phyloP scores from a whole-genome alignment of 37 sponge, comb jelly and placozoan genomes.

The Eunapius fragilis region DNA sequence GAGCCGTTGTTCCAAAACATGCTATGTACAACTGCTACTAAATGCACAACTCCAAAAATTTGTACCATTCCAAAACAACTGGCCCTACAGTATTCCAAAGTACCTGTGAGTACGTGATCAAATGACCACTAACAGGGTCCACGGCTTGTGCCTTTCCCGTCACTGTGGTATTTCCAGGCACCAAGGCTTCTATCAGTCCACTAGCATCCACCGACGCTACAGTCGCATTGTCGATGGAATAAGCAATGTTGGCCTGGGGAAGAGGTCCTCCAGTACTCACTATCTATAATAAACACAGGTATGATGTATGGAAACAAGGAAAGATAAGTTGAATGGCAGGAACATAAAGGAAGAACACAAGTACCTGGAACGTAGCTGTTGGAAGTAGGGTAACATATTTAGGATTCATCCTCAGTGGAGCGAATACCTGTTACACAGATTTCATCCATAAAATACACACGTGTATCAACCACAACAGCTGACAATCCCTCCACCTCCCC shows the following conservation, averaged over 20 bases:
- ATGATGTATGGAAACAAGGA: background rate
- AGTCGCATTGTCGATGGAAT: constrained; percentile 44
- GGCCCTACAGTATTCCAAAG: background rate
- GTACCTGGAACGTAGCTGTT: constrained; percentile 74
- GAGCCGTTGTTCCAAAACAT: too few relatives aligned
- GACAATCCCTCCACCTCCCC: background rate
- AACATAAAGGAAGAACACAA: background rate
- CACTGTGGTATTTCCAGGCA: constrained; percentile 51
- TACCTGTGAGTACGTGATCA: constrained; percentile 31
- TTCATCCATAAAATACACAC: background rate
- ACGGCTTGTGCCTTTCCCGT: constrained; percentile 52
- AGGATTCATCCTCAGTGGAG: constrained; percentile 58
- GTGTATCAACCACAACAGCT: background rate
- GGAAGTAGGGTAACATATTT: constrained; percentile 65
- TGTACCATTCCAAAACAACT: too few relatives aligned
- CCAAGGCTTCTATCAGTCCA: constrained; percentile 64
- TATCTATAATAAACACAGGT: constrained; percentile 41
- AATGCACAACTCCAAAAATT: too few relatives aligned
- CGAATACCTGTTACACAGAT: constrained; percentile 55
- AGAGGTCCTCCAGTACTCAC: constrained; percentile 74
- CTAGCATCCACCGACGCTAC: constrained; percentile 67
- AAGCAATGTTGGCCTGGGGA: constrained; percentile 48
- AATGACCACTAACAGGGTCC: constrained; percentile 40
- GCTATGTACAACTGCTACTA: too few relatives aligned
- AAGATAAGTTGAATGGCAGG: background rate